Percentiles rank a stretch among this genome's conserved stretches.
Evolutionary conservation across 2,888 invertebrate species (phyloP).

Genomic region (Oxyteleia sp.): DNA sequence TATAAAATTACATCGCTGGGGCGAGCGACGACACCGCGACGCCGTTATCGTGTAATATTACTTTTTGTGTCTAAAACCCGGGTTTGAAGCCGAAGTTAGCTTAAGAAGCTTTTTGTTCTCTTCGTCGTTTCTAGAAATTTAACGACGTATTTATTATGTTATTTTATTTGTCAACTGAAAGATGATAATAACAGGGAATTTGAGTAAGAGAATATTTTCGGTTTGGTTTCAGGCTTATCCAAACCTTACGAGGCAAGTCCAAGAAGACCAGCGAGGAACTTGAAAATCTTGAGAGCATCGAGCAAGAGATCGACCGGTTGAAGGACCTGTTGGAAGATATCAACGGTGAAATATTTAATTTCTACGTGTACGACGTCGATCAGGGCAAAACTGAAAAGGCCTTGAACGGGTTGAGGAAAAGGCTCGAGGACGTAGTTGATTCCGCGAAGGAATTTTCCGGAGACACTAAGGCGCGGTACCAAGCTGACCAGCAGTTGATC

Average conservation of each 20-base stretch:
- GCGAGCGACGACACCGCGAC: no score
- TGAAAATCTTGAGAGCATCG: constrained; percentile 92
- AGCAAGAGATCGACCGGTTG: constrained; percentile 91
- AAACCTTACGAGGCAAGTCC: constrained; percentile 92
- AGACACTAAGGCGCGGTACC: constrained; percentile 87
- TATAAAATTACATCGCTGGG: constrained; percentile 25
- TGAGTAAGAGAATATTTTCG: no score
- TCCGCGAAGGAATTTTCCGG: constrained; percentile 84
- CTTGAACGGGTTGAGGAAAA: constrained; percentile 89
- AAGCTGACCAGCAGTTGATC: constrained; percentile 87
- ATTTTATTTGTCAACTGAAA: no score
- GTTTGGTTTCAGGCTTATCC: constrained; percentile 91
- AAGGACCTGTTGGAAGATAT: constrained; percentile 91
- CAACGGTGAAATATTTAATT: constrained; percentile 80
- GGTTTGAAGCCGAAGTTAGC: no score
- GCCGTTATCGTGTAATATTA: no score
- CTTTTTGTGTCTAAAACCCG: no score
- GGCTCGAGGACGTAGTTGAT: constrained; percentile 82
- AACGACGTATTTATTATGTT: no score
- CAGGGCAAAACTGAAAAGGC: constrained; percentile 90
- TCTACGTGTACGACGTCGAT: constrained; percentile 94
- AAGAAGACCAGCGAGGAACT: constrained; percentile 92
- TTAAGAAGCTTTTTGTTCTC: no score
- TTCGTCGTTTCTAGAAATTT: no score
- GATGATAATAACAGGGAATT: no score